Evolutionary conservation across 2,113 vertebrate genomes (phyloP).

Genomic region (Chionomys nivalis): DNA sequence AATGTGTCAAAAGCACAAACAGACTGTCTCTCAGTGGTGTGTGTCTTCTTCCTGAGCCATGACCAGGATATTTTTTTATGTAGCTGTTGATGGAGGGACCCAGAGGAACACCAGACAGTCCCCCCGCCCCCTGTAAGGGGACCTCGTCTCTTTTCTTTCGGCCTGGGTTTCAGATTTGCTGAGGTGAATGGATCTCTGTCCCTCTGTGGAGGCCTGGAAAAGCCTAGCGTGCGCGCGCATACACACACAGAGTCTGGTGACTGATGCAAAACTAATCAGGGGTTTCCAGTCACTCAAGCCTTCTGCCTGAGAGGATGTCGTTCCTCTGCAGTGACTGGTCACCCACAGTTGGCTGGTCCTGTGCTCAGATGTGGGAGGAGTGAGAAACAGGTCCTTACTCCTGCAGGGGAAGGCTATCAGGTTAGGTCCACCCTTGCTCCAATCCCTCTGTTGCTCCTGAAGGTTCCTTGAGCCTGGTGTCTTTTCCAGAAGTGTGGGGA

Average conservation of each 20-base stretch:
- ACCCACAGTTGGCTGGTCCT: background rate
- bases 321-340: background rate
- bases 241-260: too few species aligned
- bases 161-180: background rate
- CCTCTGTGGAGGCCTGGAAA: background rate
- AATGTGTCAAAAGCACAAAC: conserved; percentile 79
- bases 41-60: background rate
- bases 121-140: background rate
- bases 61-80: background rate
- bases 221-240: accelerated
- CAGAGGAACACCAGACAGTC: too few species aligned
- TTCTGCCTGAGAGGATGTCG: background rate
- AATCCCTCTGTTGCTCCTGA: too few species aligned
- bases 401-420: background rate
- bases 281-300: background rate
- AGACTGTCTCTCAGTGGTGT: background rate
- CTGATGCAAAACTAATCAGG: background rate
- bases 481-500: background rate
- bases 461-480: background rate
- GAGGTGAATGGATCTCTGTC: accelerated
- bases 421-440: background rate
- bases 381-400: background rate
- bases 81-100: background rate
- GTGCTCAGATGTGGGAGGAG: background rate
- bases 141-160: background rate